These are phyloP conservation scores for Ips typographus DNA, from an alignment of 1,140 invertebrate genomes.

Conservation along the genomic window DNA sequence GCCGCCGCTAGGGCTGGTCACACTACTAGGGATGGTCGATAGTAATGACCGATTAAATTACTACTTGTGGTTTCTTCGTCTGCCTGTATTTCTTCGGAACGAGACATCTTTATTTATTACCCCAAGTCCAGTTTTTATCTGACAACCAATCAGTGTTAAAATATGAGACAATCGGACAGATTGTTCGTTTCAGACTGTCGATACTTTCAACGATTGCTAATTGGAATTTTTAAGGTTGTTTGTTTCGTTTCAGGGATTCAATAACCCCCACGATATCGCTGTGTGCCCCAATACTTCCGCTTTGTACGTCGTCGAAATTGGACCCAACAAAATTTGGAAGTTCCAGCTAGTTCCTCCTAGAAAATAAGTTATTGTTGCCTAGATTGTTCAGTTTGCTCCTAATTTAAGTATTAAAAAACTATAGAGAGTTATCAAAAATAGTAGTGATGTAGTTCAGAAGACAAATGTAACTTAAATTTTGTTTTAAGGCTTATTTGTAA, in stretches of 20 bases:
- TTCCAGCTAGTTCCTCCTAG: slow-evolving; percentile 59
- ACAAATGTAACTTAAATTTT: too few species aligned
- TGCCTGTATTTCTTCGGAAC: not conserved
- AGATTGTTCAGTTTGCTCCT: too few species aligned
- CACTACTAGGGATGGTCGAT: too few species aligned
- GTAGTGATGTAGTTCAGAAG: too few species aligned
- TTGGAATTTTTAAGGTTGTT: not conserved
- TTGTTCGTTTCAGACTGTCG: not conserved
- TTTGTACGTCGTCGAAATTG: slow-evolving; percentile 83
- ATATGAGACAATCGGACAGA: slow-evolving; percentile 26
- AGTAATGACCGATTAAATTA: too few species aligned
- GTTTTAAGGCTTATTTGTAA: too few species aligned
- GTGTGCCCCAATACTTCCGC: slow-evolving; percentile 73
- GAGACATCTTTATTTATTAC: slow-evolving; percentile 10
- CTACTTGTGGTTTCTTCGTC: too few species aligned
- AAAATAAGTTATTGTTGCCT: slow-evolving; percentile 33
- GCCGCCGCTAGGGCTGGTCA: too few species aligned
- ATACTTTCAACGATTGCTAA: slow-evolving; percentile 4
- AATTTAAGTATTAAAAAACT: too few species aligned
- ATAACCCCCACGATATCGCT: slow-evolving; percentile 80
- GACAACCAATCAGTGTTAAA: slow-evolving; percentile 23
- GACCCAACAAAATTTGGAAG: slow-evolving; percentile 78
- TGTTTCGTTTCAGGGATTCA: slow-evolving; percentile 65
- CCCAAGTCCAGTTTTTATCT: slow-evolving; percentile 10
- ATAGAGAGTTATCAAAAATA: too few species aligned